These are phyloP conservation scores for Nudaria mundana DNA, from an alignment of 2,888 invertebrate species.

Conservation along the genomic window DNA sequence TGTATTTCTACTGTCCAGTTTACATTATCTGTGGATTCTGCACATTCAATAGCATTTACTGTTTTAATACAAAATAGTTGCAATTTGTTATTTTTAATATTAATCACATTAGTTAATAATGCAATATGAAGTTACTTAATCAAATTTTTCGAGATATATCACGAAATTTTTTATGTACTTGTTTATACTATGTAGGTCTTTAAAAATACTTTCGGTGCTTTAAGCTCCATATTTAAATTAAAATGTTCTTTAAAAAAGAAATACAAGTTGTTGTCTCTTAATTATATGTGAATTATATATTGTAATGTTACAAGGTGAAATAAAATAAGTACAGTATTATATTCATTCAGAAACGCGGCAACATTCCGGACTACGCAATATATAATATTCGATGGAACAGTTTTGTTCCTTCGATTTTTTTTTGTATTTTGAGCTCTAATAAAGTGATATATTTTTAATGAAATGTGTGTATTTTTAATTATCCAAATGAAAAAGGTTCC, in stretches of 20 bases:
- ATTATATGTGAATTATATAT: conserved; percentile 20
- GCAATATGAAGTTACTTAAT: neutral
- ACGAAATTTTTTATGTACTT: neutral
- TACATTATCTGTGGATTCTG: no score
- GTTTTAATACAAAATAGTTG: neutral
- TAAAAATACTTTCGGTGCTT: conserved; percentile 21
- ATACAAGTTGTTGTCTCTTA: conserved; percentile 21
- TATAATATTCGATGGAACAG: conserved; percentile 17
- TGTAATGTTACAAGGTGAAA: conserved; percentile 17
- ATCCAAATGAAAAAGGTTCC: no score
- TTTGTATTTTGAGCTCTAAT: conserved; percentile 49
- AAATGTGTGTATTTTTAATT: neutral
- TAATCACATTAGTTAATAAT: conserved; percentile 1
- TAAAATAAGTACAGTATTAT: conserved; percentile 33
- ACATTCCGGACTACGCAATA: conserved; percentile 29
- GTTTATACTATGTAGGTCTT: conserved; percentile 16
- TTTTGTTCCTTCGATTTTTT: conserved; percentile 25
- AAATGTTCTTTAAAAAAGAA: conserved; percentile 10
- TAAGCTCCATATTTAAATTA: conserved; percentile 6
- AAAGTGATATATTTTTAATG: conserved; percentile 71
- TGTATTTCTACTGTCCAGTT: no score
- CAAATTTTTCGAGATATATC: neutral
- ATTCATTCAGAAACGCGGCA: conserved; percentile 14
- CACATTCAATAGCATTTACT: neutral
- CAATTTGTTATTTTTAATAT: neutral